Evolutionary conservation across 2,888 invertebrate genomes (phyloP).

Genomic region (Microctonus hyperodae): DNA sequence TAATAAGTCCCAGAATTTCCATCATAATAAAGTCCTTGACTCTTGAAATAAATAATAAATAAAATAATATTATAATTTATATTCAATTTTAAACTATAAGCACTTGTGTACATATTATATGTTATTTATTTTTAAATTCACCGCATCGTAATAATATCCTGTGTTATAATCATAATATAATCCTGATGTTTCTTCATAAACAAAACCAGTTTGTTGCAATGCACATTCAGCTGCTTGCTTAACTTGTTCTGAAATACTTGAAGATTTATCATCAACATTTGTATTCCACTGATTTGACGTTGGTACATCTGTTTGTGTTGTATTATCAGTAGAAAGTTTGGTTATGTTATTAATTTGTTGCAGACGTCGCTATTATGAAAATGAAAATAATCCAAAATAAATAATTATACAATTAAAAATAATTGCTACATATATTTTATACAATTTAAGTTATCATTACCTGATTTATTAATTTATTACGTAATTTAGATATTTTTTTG

Average conservation of each 20-base stretch:
- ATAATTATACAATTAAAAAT: background rate
- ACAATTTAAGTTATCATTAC: slow-evolving; percentile 63
- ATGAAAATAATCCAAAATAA: background rate
- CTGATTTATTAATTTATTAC: slow-evolving; percentile 66
- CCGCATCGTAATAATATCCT: slow-evolving; percentile 91
- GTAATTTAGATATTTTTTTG: slow-evolving; percentile 68
- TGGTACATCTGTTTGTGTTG: slow-evolving; percentile 49
- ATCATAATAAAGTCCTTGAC: slow-evolving; percentile 88
- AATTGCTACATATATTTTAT: background rate
- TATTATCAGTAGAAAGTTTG: slow-evolving; percentile 48
- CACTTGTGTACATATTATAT: slow-evolving; percentile 13
- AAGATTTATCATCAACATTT: slow-evolving; percentile 41
- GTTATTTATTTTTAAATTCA: slow-evolving; percentile 62
- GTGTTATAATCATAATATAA: slow-evolving; percentile 88
- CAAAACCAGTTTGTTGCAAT: slow-evolving; percentile 78
- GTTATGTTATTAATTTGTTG: slow-evolving; percentile 39
- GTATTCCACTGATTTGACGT: slow-evolving; percentile 48
- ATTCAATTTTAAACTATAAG: background rate
- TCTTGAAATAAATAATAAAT: slow-evolving; percentile 66
- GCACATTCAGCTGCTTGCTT: slow-evolving; percentile 79
- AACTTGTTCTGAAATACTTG: slow-evolving; percentile 76
- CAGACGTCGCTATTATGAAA: slow-evolving; percentile 37
- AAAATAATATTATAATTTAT: slow-evolving; percentile 11
- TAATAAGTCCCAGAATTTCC: slow-evolving; percentile 85
- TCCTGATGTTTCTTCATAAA: slow-evolving; percentile 86